Conservation (phyloP, 1,140 invertebrate species). For the Alviniconcha marisindica region DNA sequence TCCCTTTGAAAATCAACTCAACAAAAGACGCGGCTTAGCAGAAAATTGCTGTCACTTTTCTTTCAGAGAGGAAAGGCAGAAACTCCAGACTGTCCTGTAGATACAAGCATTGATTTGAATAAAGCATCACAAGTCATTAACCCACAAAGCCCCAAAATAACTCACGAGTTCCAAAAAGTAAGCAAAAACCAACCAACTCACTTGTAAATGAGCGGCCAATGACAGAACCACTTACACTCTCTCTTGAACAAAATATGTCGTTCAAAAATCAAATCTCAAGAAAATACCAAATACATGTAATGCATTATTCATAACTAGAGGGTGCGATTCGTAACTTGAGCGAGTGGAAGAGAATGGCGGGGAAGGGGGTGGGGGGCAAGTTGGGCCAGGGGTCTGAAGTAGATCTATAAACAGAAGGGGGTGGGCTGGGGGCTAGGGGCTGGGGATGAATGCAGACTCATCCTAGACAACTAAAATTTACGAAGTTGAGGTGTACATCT, state of each 20-base stretch:
- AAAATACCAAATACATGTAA: too few species aligned
- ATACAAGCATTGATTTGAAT: neutral
- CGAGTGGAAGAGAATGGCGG: neutral
- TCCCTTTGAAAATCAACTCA: too few species aligned
- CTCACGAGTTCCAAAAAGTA: neutral
- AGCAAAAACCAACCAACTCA: neutral
- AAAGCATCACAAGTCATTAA: neutral
- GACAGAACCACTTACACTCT: too few species aligned
- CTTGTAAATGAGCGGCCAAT: neutral
- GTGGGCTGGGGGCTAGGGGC: neutral
- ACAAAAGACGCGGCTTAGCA: too few species aligned
- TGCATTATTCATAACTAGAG: neutral
- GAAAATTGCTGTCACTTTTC: neutral
- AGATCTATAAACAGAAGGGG: neutral
- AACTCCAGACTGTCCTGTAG: conserved; percentile 16
- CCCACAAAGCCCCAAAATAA: neutral
- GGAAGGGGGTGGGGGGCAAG: neutral
- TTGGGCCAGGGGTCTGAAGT: too few species aligned
- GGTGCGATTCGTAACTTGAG: too few species aligned
- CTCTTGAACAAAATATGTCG: too few species aligned
- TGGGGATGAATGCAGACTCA: neutral
- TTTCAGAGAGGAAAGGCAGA: neutral
- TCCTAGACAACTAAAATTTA: conserved; percentile 39
- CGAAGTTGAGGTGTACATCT: conserved; percentile 83
- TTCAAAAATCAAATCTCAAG: too few species aligned